A percentile compares a stretch with the other conserved stretches of the same genome.
These are phyloP conservation scores for Fragum sueziense DNA, from an alignment of 2,888 invertebrate species.

Conservation along the genomic window DNA sequence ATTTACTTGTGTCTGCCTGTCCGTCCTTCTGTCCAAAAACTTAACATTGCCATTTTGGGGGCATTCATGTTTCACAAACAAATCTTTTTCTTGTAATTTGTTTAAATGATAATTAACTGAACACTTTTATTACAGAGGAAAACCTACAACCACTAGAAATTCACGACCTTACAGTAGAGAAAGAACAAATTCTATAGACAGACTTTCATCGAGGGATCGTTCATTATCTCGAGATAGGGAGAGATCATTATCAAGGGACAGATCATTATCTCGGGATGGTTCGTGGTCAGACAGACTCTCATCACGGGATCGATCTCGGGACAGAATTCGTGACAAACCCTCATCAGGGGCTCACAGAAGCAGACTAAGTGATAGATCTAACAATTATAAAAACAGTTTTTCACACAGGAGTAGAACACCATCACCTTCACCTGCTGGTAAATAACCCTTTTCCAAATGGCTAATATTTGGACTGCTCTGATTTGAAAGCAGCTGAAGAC, in stretches of 20 bases:
- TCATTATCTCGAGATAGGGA: slow-evolving; percentile 68
- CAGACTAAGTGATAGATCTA: slow-evolving; percentile 64
- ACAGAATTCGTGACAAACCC: slow-evolving; percentile 52
- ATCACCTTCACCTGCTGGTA: slow-evolving; percentile 58
- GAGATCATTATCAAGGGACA: slow-evolving; percentile 64
- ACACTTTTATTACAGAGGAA: slow-evolving; percentile 61
- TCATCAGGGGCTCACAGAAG: slow-evolving; percentile 65
- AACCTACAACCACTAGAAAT: slow-evolving; percentile 44
- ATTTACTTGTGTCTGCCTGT: too few species aligned
- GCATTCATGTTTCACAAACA: too few species aligned
- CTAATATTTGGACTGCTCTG: too few species aligned
- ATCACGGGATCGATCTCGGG: slow-evolving; percentile 40
- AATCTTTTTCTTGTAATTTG: too few species aligned
- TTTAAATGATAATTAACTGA: too few species aligned
- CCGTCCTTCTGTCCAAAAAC: too few species aligned
- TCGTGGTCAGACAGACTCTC: slow-evolving; percentile 68
- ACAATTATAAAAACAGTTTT: slow-evolving; percentile 59
- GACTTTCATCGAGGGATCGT: slow-evolving; percentile 58
- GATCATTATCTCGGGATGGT: slow-evolving; percentile 61
- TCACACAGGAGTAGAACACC: slow-evolving; percentile 69
- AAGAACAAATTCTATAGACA: slow-evolving; percentile 62
- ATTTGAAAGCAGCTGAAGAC: too few species aligned
- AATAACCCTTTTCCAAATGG: not conserved
- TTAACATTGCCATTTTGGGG: too few species aligned
- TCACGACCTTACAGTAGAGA: slow-evolving; percentile 68